Evolutionary conservation across 1,140 invertebrate genomes (phyloP), one percentile per base, ranked within the genome.

Genomic region (Riptortus pedestris): DNA sequence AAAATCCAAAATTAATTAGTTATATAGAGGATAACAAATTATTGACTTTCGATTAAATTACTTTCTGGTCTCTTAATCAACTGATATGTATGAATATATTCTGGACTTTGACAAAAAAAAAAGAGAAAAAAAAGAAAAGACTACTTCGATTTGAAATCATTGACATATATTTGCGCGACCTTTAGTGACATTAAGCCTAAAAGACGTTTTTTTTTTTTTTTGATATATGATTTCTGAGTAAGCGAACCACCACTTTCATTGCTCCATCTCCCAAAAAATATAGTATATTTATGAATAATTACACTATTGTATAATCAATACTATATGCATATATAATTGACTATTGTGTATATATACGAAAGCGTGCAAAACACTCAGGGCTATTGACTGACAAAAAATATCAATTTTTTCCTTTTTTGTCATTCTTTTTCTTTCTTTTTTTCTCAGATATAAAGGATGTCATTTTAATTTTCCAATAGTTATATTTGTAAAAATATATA

Each of bases 121-220:
- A n/a, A n/a, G n/a, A n/a, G n/a, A n/a, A n/a, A n/a, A n/a, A n/a
- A n/a, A n/a, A n/a, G n/a, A n/a, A n/a, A n/a, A n/a, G n/a, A n/a
- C n/a, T n/a, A n/a, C n/a, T n/a, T n/a, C n/a, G 31, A 7, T 38
- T 14, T 38, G 31, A 38, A 38, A 38, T 38, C 5, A 7, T 5
- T 38, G 51, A 55, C 51, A 55, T 55, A 18, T 24, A 27, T 18
- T 55, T 55, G 20, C 51, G 24, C 51, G 24, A 55, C 51, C 51
- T 24, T 55, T 55, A 24, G 24, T 24, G 26, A 24, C 2, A 4
- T 18, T 26, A 24, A 26, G 24, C 2, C 24, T 20, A 55, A 47
- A 55, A 55, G 51, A 55, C 51, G 51, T 55, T 55, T 55, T 55
- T 24, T 55, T 38, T 38, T 38, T 38, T 38, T n/a, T n/a, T n/a